phyloP scores from a whole-genome alignment of 1,140 invertebrate genomes.

The Trichonephila clavata region DNA sequence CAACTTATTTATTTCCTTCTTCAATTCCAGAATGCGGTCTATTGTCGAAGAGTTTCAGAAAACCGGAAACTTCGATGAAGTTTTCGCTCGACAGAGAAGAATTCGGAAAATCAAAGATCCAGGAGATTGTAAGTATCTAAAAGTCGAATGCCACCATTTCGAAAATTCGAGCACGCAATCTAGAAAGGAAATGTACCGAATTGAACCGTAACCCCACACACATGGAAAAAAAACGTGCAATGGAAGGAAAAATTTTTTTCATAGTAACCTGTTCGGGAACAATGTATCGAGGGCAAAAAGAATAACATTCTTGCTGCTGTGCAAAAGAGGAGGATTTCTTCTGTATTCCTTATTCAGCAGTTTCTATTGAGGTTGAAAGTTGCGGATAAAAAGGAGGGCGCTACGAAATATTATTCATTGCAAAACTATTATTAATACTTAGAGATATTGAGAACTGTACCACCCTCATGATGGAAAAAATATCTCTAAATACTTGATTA shows the following conservation, averaged over 20 bases:
- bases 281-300: conserved; percentile 9
- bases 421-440: neutral
- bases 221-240: neutral
- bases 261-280: conserved; percentile 11
- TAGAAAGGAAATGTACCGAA: conserved; percentile 41
- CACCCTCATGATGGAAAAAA: no score
- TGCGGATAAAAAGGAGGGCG: neutral
- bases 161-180: conserved; percentile 48
- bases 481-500: no score
- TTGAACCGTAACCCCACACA: neutral
- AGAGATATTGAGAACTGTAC: no score
- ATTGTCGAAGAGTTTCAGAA: conserved; percentile 42
- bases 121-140: conserved; percentile 26
- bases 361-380: conserved; percentile 22
- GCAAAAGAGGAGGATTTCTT: neutral
- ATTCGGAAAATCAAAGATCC: neutral
- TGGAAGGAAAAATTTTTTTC: conserved; percentile 9
- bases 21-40: conserved; percentile 15
- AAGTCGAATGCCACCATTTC: conserved; percentile 29
- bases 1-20: conserved; percentile 42
- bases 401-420: neutral
- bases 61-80: conserved; percentile 34
- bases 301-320: neutral
- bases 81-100: neutral
- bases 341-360: conserved; percentile 27